Evolutionary conservation across 2,113 vertebrate species (phyloP), one percentile per base, ranked within the genome.

Genomic region (Carassius carassius): DNA sequence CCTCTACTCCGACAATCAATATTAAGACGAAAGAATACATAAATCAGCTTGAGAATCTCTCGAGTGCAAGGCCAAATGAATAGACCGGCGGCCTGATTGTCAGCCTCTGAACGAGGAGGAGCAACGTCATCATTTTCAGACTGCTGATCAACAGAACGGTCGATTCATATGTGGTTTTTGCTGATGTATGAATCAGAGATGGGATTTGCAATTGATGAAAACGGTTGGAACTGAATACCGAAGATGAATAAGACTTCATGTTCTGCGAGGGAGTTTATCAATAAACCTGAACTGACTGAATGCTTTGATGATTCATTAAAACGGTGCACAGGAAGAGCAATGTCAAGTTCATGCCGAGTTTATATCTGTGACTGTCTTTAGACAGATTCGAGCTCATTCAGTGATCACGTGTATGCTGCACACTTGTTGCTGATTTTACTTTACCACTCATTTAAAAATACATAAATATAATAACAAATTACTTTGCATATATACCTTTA

Each of bases 1-100:
- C 69, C 87, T 85, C 44, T 32, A 75, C 79, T 79, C 63, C 47
- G 73, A 82, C 82, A 56, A 85, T 87, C 81, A 87, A 85, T 82
- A 87, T 37, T 58, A 69, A 86, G 63, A 76, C 78, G 47, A 70
- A 65, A 70, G 54, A 69, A 81, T 79, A 14, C 29, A 23, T 62
- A 81, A 9, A 60, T 54, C 54, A 29, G 35, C 62, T 47, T 19
- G 54, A 74, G 70, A 1, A 70, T 14, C 25, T 60, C 56, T 41
- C 32, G 21, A 17, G 51, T 17, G 54, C 54, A 23, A 23, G 4
- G 54, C 21, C 16, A 41, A 37, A 62, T 78, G 4, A 62, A 78
- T 23, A 62, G 76, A 17, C 11, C n/a, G 76, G 14, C 51, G 5
- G 25, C 13, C 32, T 14, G 54, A 41, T 41, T 60, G 54, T 37